phyloP scores from a whole-genome alignment of 2,113 vertebrate species.

The Cinclus mexicanus region DNA sequence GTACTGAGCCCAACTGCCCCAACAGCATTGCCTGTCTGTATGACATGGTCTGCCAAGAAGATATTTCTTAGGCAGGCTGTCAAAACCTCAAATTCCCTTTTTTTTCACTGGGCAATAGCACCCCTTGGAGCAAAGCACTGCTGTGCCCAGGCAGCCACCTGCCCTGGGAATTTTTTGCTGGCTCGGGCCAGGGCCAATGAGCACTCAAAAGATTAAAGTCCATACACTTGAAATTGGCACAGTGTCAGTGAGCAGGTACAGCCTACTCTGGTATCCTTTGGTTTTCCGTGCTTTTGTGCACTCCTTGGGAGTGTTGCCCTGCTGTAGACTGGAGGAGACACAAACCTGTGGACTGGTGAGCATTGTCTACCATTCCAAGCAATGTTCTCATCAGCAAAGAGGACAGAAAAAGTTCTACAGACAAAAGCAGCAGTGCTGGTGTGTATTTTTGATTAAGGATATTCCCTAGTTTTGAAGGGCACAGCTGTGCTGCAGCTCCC shows the following conservation, averaged over 20 bases:
- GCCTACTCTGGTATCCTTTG: not conserved
- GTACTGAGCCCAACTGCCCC: fast-evolving
- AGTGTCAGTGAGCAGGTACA: not conserved
- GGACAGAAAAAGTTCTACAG: not conserved
- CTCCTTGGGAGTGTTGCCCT: not conserved
- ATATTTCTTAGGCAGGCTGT: not conserved
- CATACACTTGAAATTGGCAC: not conserved
- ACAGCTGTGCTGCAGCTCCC: not conserved
- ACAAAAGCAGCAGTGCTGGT: not conserved
- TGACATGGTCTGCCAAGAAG: not conserved
- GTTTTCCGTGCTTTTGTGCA: not conserved
- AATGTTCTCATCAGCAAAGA: not conserved
- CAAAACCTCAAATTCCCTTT: not conserved
- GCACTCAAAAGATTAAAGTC: not conserved
- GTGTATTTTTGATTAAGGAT: not conserved
- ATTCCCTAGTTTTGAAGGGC: not conserved
- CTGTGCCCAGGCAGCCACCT: not conserved
- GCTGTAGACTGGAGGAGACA: not conserved
- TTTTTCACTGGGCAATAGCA: not conserved
- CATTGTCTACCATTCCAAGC: not conserved
- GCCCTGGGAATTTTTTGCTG: not conserved
- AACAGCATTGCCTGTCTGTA: not conserved
- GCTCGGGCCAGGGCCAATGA: not conserved
- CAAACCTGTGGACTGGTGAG: not conserved
- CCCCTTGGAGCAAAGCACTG: not conserved